Evolutionary conservation across 1,140 invertebrate genomes (phyloP).

Genomic region (Nasonia giraulti): DNA sequence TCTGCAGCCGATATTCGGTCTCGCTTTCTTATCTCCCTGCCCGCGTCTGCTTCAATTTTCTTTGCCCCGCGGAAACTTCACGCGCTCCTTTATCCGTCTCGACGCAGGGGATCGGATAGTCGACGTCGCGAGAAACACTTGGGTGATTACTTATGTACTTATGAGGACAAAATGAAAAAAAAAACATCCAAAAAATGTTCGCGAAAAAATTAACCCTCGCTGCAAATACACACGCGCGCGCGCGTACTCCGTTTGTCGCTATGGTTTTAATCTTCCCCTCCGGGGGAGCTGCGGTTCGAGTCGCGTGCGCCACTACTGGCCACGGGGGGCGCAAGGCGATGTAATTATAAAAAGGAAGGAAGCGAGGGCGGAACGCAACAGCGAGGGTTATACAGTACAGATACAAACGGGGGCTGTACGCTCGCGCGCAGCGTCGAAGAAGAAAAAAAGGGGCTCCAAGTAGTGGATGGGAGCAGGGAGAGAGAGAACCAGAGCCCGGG

Average conservation of each 20-base stretch:
- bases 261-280: conserved; percentile 49
- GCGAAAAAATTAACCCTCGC: neutral
- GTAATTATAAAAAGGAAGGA: conserved; percentile 54
- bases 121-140: conserved; percentile 38
- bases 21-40: neutral
- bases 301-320: conserved; percentile 44
- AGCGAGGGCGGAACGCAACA: conserved; percentile 20
- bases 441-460: conserved; percentile 7
- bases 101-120: conserved; percentile 6
- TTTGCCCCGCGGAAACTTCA: neutral
- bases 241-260: conserved; percentile 45
- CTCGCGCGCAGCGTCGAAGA: neutral
- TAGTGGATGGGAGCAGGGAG: neutral
- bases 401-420: conserved; percentile 22
- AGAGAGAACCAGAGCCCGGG: neutral
- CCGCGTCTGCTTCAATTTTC: conserved; percentile 45
- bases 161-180: neutral
- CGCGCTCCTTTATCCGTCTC: conserved; percentile 31
- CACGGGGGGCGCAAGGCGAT: conserved; percentile 42
- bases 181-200: neutral
- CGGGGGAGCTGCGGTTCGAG: conserved; percentile 34
- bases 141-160: conserved; percentile 33
- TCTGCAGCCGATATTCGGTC: conserved; percentile 26
- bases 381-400: neutral
- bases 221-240: no score